Conservation (phyloP, 1,140 invertebrate species). For the Uloborus diversus region DNA sequence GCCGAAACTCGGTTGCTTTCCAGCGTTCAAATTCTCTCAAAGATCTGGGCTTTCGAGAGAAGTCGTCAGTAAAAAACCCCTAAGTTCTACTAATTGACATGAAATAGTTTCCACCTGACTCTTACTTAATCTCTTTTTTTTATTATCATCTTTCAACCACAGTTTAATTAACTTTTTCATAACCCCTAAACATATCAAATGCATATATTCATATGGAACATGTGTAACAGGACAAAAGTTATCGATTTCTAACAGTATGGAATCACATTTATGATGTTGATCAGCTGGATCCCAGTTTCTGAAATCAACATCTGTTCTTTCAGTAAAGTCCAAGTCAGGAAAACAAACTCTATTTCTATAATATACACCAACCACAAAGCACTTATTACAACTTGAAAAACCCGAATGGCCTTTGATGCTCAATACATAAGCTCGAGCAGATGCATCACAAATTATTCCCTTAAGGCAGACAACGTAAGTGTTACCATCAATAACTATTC, state of each 20-base stretch:
- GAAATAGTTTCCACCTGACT: constrained; percentile 52
- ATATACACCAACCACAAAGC: not conserved
- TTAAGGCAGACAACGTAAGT: no score
- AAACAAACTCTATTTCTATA: constrained; percentile 10
- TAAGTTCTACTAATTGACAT: constrained; percentile 8
- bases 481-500: constrained; percentile 58
- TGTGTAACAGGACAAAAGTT: constrained; percentile 61
- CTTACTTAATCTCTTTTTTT: constrained; percentile 1
- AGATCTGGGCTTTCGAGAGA: constrained; percentile 64
- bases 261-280: constrained; percentile 47
- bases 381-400: constrained; percentile 20
- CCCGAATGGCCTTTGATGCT: constrained; percentile 61
- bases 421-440: constrained; percentile 64
- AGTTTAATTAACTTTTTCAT: no score
- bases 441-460: constrained; percentile 63
- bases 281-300: not conserved
- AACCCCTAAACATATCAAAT: no score
- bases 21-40: constrained; percentile 63
- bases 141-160: constrained; percentile 59
- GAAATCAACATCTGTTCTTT: not conserved
- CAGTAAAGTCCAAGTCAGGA: no score
- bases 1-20: constrained; percentile 68
- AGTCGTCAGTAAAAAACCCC: constrained; percentile 62
- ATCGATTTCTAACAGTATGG: constrained; percentile 48
- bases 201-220: no score